These are phyloP conservation scores for Semnopithecus entellus DNA, from an alignment of 2,113 vertebrate species.

Conservation along the genomic window DNA sequence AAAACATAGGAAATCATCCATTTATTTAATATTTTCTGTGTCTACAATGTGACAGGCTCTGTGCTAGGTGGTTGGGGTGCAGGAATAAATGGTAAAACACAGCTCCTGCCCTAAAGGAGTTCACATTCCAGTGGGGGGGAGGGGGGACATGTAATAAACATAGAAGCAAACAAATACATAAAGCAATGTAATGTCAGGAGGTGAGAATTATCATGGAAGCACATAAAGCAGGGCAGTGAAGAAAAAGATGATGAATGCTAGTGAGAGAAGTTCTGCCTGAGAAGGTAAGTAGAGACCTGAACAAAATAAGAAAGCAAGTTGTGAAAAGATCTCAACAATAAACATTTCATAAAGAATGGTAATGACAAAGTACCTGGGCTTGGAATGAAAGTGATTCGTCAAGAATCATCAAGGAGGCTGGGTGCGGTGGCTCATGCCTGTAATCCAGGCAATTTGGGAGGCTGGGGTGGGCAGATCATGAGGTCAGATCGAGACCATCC, in stretches of 20 bases:
- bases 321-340: neutral
- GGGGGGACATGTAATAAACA: neutral
- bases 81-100: neutral
- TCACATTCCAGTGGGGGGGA: neutral
- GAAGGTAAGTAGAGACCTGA: neutral
- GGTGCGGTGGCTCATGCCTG: too few relatives aligned
- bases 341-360: neutral
- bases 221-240: neutral
- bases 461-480: too few relatives aligned
- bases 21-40: neutral
- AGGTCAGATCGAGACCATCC: too few relatives aligned
- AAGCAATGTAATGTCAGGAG: neutral
- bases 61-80: neutral
- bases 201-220: neutral
- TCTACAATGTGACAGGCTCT: neutral
- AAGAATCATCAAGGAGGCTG: neutral
- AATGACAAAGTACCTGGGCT: neutral
- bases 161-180: neutral
- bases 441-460: too few relatives aligned
- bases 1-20: neutral
- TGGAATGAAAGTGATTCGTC: neutral
- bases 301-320: neutral
- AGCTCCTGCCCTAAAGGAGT: neutral
- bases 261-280: neutral
- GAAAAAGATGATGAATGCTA: neutral